These are phyloP conservation scores for Cryptocephalus primarius DNA, from an alignment of 2,888 invertebrate species.

Conservation along the genomic window DNA sequence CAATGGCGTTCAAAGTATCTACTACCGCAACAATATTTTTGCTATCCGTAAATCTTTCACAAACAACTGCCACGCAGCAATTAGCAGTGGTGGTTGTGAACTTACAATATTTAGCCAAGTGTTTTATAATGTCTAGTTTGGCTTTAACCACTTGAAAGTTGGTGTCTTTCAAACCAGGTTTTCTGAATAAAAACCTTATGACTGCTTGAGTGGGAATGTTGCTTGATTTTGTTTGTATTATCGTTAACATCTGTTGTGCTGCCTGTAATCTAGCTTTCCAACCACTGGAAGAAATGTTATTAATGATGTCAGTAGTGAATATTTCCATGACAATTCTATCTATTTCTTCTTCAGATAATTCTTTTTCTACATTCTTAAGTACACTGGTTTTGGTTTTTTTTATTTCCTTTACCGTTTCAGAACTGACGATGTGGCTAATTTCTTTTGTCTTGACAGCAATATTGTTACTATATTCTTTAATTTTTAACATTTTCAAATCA, in stretches of 20 bases:
- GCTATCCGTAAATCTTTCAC: constrained; percentile 74
- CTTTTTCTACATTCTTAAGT: constrained; percentile 46
- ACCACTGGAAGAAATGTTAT: constrained; percentile 62
- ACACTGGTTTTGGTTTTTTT: constrained; percentile 43
- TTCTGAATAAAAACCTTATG: constrained; percentile 60
- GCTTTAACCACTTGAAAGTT: constrained; percentile 88
- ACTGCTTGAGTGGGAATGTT: constrained; percentile 66
- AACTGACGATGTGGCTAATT: constrained; percentile 78
- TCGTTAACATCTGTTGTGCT: constrained; percentile 58
- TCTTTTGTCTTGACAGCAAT: too few species aligned
- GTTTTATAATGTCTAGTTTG: constrained; percentile 67
- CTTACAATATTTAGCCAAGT: constrained; percentile 63
- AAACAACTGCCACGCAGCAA: constrained; percentile 65
- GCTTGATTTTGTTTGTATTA: constrained; percentile 48
- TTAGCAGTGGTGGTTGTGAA: constrained; percentile 63
- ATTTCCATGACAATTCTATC: constrained; percentile 59
- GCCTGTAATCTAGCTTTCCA: constrained; percentile 76
- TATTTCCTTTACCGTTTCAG: constrained; percentile 54
- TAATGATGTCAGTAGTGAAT: constrained; percentile 49
- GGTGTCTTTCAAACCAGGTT: constrained; percentile 81
- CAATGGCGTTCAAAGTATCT: constrained; percentile 61
- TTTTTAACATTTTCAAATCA: constrained; percentile 81
- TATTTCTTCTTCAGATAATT: constrained; percentile 66
- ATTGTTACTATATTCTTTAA: constrained; percentile 86
- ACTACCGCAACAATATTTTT: constrained; percentile 62